Evolutionary conservation across 2,888 invertebrate species (phyloP), one percentile per base, ranked within the genome.

Genomic region (Hypolimnas misippus): DNA sequence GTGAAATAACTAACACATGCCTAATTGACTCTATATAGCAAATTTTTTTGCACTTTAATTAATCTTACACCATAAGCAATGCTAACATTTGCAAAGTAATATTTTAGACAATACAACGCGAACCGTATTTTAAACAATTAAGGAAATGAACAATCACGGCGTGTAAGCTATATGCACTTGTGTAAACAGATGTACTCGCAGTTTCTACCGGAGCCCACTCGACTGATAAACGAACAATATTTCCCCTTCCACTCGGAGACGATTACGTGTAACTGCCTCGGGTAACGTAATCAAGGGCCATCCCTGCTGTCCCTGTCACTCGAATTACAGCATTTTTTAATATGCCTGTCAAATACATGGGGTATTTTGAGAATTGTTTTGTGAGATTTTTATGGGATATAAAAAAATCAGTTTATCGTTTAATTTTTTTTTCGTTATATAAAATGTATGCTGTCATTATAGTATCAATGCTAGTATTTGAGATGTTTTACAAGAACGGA

Each of bases 241-340:
- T 29, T 19, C 35, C 19, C 60, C 46, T 46, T 53, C 25, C 60
- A 38, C 46, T 46, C 52, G 49, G n/a, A 38, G 38, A 21, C 59
- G 60, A 60, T 60, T 60, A 60, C 46, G n/a, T 58, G 42, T 52
- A 61, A 61, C 56, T 62, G 57, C 62, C 62, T 52, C 62, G 62
- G 62, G 62, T 57, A 56, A 56, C 51, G 61, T 49, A 62, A 62
- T 57, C 62, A 61, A 61, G 62, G 62, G 51, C 58, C 44, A 46
- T 46, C 44, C 44, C 44, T 12, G 42, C 49, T 25, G 50, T 59
- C 59, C 58, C 52, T 53, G 21, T 31, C 46, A 46, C 25, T 49
- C 49, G 29, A 14, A 49, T 49, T 49, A 49, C 49, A n/a, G 29
- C 21, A 21, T 46, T 49, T 49, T 25, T 54, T 54, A 40, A 40